These are phyloP conservation scores for Oncorhynchus kisutch DNA, from an alignment of 2,113 vertebrate genomes.

Conservation along the genomic window DNA sequence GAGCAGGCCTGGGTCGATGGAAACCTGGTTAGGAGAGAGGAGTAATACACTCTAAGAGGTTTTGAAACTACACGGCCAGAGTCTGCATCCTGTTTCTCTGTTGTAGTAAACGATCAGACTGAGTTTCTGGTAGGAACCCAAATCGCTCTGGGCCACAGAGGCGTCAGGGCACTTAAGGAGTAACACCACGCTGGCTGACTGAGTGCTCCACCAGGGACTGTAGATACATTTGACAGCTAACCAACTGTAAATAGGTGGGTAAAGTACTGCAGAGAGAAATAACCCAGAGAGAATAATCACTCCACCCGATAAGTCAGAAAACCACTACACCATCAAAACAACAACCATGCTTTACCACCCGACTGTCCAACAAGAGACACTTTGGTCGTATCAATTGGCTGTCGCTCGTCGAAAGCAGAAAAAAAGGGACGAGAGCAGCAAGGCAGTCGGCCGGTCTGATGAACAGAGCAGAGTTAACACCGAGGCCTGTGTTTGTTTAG, in stretches of 20 bases:
- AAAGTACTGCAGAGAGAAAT: constrained; percentile 29
- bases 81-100: constrained; percentile 34
- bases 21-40: constrained; percentile 53
- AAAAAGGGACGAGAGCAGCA: too few relatives aligned
- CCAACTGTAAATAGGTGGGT: constrained; percentile 20
- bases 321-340: constrained; percentile 2
- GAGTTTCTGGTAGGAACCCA: not conserved
- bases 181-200: not conserved
- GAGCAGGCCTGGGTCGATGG: constrained; percentile 50
- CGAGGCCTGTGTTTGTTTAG: not conserved
- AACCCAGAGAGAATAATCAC: constrained; percentile 9
- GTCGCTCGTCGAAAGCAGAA: too few relatives aligned
- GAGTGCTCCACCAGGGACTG: constrained; percentile 16
- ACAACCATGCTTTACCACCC: not conserved
- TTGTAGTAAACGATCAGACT: not conserved
- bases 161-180: constrained; percentile 45
- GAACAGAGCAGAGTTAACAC: not conserved
- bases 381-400: not conserved
- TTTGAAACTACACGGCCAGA: constrained; percentile 31
- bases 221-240: not conserved
- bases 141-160: not conserved
- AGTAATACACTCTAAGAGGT: constrained; percentile 57
- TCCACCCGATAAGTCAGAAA: not conserved
- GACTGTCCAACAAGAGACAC: not conserved
- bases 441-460: not conserved